Base-by-base conservation (phyloP, 2,113 vertebrate genomes). In the Ammodramus savannarum region DNA sequence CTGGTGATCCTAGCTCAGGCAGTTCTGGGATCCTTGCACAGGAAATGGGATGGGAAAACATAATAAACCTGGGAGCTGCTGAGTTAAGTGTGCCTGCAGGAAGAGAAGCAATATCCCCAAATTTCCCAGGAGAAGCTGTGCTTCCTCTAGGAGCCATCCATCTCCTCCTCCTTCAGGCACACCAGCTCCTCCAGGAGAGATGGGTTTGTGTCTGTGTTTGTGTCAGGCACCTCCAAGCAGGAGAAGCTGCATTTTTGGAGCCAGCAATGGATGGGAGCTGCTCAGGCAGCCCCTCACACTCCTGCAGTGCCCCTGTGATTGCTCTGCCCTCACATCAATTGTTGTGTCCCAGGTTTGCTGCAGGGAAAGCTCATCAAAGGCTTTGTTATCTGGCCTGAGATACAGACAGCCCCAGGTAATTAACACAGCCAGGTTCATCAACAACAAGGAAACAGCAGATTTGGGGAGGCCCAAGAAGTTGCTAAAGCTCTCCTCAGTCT, bases 111-210 rank as follows among this genome's bases (percentile, higher is more conserved):
- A 57, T 75, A 89, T 52, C 77, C 10, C 29, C 65, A 82, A 67
- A 96, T 93, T 91, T 91, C 93, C 95, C 91, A 62, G 0, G 69
- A 87, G 91, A 78, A 27, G 23, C 69, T 43, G 18, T 32, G 43
- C 48, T 10, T 93, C 84, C 92, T 93, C 43, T 9, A 75, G 73
- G 87, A 92, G 77, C 4, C 2, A 93, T 94, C 73, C 69, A 89
- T 89, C 78, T 49, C 65, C 22, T 58, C 23, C 65, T 89, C 76
- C 84, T 77, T 26, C 66, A 74, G 78, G 65, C 73, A 72, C 51
- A 74, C 2, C 55, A 32, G 59, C 0, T 85, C 77, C 85, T 75
- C 61, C 82, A 89, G 78, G 61, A 85, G 51, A 74, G 74, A 20
- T 39, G n/a, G n/a, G n/a, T n/a, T n/a, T n/a, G 38, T 1, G 5